These are phyloP conservation scores for Oncorhynchus keta DNA, from an alignment of 2,113 vertebrate species.

Conservation along the genomic window DNA sequence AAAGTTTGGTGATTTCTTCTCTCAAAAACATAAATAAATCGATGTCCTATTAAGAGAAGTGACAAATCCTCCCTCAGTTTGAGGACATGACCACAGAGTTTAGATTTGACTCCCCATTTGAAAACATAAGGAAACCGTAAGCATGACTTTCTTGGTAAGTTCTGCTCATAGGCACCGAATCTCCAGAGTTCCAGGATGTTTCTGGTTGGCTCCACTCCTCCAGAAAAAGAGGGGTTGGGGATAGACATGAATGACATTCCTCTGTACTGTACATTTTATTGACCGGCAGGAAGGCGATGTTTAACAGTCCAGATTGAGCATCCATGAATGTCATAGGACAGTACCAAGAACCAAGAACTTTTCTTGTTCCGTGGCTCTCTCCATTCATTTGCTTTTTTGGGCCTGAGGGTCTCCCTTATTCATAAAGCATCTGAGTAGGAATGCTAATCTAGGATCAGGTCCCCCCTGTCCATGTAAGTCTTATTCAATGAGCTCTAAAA, in stretches of 20 bases:
- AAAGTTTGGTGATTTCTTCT: constrained; percentile 35
- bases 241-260: constrained; percentile 23
- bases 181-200: neutral
- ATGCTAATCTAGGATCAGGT: no score
- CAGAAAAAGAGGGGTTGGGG: neutral
- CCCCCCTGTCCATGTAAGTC: no score
- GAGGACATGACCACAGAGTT: neutral
- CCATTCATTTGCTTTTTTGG: neutral
- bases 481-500: no score
- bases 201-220: neutral
- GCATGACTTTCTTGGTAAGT: neutral
- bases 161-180: neutral
- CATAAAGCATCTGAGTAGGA: no score
- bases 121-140: neutral
- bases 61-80: neutral
- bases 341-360: neutral
- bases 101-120: neutral
- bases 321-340: neutral
- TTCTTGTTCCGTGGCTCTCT: neutral
- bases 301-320: constrained; percentile 1
- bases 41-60: neutral
- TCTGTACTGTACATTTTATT: constrained; percentile 44
- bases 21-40: constrained; percentile 19
- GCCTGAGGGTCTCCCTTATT: neutral
- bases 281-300: constrained; percentile 26